These are phyloP conservation scores for Halcyon malimbica DNA, from an alignment of 2,113 vertebrate species.

Conservation along the genomic window DNA sequence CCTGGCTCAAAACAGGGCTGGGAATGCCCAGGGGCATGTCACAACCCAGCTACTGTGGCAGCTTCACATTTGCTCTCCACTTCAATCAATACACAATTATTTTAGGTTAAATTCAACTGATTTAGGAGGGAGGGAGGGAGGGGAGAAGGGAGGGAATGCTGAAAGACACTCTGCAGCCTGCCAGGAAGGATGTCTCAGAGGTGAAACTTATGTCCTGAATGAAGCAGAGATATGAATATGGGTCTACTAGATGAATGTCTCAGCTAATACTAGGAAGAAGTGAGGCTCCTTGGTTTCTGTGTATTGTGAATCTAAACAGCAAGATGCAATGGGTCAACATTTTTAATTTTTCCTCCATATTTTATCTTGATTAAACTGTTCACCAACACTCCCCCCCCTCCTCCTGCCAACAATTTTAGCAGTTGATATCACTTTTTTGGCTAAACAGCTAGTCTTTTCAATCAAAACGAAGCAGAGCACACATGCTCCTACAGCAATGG, in stretches of 20 bases:
- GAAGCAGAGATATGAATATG: accelerated
- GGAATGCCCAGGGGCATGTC: not conserved
- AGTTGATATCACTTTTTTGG: not conserved
- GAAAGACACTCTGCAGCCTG: not conserved
- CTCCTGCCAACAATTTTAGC: not conserved
- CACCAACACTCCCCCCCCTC: not conserved
- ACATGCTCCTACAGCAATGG: not conserved
- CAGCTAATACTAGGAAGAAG: not conserved
- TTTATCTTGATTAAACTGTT: not conserved
- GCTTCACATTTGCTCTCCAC: not conserved
- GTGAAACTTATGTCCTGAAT: not conserved
- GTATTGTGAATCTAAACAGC: not conserved
- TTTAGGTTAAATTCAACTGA: not conserved
- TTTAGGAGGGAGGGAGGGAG: not conserved
- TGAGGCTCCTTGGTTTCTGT: not conserved
- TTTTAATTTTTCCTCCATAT: not conserved
- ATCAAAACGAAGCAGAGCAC: not conserved
- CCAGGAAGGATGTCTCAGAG: not conserved
- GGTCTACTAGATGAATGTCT: not conserved
- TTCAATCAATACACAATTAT: not conserved
- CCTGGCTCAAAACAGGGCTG: not conserved
- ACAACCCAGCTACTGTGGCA: not conserved
- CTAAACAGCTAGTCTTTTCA: not conserved
- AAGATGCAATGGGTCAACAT: not conserved
- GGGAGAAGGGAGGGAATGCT: not conserved